Evolutionary conservation across 2,888 invertebrate genomes (phyloP), one percentile per base, ranked within the genome.

Genomic region (Caradrina clavipalpis): DNA sequence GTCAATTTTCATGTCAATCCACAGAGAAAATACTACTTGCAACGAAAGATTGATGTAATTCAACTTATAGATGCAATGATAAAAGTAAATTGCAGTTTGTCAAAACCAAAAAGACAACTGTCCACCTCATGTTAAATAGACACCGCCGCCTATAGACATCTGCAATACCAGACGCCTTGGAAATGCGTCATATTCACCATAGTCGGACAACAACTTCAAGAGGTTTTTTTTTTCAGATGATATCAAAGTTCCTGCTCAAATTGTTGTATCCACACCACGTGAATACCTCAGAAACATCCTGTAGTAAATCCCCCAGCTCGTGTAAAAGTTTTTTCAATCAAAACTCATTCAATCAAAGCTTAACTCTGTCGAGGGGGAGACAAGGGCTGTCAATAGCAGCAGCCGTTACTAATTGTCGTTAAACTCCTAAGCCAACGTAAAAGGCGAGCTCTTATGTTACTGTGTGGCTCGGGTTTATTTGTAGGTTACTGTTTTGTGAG

Each of bases 271-370:
- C 39, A 39, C 3, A n/a, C 35, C 5, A 26, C 22, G 45, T 45
- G 13, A 62, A 39, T 47, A 56, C 17, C n/a, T 31, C 31, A 56
- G 21, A 57, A 76, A 57, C 73, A 39, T 22, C 57, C 35, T 45
- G 42, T 26, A 55, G n/a, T 15, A 65, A 75, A 65, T 60, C 77
- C 54, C 75, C 31, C 49, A 13, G 39, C 15, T 49, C 49, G 51
- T 77, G 77, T 45, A 66, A 74, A 83, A 81, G 84, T 83, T 86
- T 83, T 82, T 85, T 76, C 84, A 87, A 88, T 89, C 84, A 85
- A 86, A 88, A 85, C 79, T 84, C 84, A 84, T 86, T 88, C 84
- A 85, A 86, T 85, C 81, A 77, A 63, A 82, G 81, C 76, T 80
- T 83, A 79, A 82, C 69, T 59, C 76, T 78, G 83, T 67, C 75